These are phyloP conservation scores for Trissolcus brochymenae DNA, from an alignment of 2,888 invertebrate genomes.

Conservation along the genomic window DNA sequence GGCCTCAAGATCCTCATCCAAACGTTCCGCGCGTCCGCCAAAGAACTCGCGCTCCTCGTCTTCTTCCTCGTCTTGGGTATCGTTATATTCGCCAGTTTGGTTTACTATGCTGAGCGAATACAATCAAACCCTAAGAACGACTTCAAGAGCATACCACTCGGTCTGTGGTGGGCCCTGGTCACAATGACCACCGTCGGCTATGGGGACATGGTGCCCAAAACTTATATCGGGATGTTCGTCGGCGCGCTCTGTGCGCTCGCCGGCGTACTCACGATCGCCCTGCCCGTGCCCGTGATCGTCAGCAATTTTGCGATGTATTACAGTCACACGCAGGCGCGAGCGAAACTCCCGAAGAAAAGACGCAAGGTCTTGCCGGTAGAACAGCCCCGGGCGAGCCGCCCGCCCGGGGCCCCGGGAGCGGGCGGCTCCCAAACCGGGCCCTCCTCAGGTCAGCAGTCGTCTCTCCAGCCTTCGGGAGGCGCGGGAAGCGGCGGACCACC, in stretches of 20 bases:
- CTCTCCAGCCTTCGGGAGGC: constrained; percentile 74
- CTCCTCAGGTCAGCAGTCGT: constrained; percentile 68
- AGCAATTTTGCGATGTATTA: constrained; percentile 98
- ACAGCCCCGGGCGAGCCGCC: constrained; percentile 80
- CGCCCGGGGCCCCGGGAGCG: constrained; percentile 76
- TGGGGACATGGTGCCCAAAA: constrained; percentile 99
- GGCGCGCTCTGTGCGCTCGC: constrained; percentile 98
- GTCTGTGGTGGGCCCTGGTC: constrained; percentile 99
- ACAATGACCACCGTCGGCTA: constrained; percentile 99
- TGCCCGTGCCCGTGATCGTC: constrained; percentile 99
- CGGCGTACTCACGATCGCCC: constrained; percentile 98
- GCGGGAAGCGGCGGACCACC: constrained; percentile 64
- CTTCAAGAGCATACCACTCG: constrained; percentile 98
- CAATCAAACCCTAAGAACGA: constrained; percentile 97
- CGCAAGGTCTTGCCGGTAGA: constrained; percentile 97
- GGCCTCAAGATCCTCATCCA: constrained; percentile 99
- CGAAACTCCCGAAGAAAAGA: constrained; percentile 98
- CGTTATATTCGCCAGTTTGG: constrained; percentile 95
- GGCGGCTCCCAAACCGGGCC: constrained; percentile 69
- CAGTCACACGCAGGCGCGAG: constrained; percentile 96
- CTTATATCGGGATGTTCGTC: constrained; percentile 98
- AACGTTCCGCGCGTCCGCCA: constrained; percentile 97
- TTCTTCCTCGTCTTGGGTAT: constrained; percentile 99
- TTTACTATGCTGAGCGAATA: constrained; percentile 98
- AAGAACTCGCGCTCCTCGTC: constrained; percentile 95